phyloP scores from a whole-genome alignment of 2,888 invertebrate species.

The Sinopyrophorus schimmeli region DNA sequence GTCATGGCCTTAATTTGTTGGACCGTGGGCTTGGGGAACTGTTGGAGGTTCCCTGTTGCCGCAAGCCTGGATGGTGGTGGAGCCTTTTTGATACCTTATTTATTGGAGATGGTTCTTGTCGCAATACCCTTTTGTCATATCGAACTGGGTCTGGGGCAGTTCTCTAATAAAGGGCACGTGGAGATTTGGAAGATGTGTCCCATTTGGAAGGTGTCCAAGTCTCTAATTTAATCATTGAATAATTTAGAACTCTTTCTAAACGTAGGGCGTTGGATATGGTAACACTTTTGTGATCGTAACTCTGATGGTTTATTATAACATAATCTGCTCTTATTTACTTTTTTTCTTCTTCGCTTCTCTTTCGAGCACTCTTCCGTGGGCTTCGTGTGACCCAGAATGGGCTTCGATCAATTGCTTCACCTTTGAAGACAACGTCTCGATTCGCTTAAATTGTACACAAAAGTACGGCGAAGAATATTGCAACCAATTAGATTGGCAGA shows the following conservation, averaged over 20 bases:
- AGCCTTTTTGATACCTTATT: conserved; percentile 11
- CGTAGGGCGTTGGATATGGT: conserved; percentile 11
- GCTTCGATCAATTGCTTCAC: conserved; percentile 14
- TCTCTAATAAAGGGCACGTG: conserved; percentile 5
- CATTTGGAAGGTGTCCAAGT: conserved; percentile 10
- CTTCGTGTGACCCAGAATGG: conserved; percentile 10
- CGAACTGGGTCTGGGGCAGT: conserved; percentile 17
- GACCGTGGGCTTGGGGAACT: conserved; percentile 11
- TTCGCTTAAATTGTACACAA: conserved; percentile 3
- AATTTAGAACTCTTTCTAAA: background rate
- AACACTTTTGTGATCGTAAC: background rate
- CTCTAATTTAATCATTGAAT: too few species aligned
- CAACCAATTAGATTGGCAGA: conserved; percentile 3
- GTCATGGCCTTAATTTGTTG: conserved; percentile 11
- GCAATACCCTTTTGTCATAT: conserved; percentile 11
- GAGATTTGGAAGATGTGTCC: conserved; percentile 13
- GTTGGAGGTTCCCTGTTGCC: conserved; percentile 14
- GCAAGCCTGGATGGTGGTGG: conserved; percentile 3
- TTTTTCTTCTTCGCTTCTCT: conserved; percentile 9
- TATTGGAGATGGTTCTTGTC: conserved; percentile 5
- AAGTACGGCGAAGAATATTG: conserved; percentile 5
- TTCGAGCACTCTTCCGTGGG: conserved; percentile 10
- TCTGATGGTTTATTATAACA: conserved; percentile 14
- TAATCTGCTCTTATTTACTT: conserved; percentile 9
- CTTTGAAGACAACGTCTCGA: conserved; percentile 6